Evolutionary conservation across 2,113 vertebrate genomes (phyloP).

Genomic region (Neodon shergylaensis): DNA sequence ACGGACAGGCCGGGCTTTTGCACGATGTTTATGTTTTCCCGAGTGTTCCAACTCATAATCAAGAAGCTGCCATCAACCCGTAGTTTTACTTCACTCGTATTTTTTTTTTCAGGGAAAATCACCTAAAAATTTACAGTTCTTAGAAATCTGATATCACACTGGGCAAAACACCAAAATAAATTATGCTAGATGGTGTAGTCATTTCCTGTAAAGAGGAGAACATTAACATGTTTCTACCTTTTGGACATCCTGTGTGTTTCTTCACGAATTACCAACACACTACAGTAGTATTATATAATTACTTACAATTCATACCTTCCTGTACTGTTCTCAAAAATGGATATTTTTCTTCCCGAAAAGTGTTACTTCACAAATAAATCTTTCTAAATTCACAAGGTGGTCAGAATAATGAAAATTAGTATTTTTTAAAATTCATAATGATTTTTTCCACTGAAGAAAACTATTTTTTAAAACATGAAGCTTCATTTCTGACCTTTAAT

Average conservation of each 20-base stretch:
- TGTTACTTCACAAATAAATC: slow-evolving; percentile 55
- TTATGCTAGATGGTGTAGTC: slow-evolving; percentile 59
- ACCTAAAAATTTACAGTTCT: slow-evolving; percentile 42
- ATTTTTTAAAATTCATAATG: slow-evolving; percentile 73
- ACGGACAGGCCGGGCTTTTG: background rate
- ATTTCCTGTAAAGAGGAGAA: slow-evolving; percentile 14
- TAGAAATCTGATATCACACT: slow-evolving; percentile 56
- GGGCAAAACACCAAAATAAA: slow-evolving; percentile 64
- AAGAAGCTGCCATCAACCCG: background rate
- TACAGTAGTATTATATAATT: slow-evolving; percentile 51
- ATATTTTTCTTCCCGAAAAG: slow-evolving; percentile 31
- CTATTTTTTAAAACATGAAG: slow-evolving; percentile 56
- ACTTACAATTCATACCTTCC: slow-evolving; percentile 74
- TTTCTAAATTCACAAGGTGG: slow-evolving; percentile 69
- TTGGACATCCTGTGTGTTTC: slow-evolving; percentile 43
- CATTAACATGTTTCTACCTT: slow-evolving; percentile 10
- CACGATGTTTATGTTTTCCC: slow-evolving; percentile 29
- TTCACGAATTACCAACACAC: slow-evolving; percentile 71
- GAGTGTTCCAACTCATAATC: slow-evolving; percentile 57
- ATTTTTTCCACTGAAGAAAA: slow-evolving; percentile 66
- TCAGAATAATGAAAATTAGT: slow-evolving; percentile 68
- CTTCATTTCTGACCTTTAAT: slow-evolving; percentile 60
- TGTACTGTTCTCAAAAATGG: slow-evolving; percentile 66
- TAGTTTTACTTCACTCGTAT: slow-evolving; percentile 6
- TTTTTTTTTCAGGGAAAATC: slow-evolving; percentile 55